Evolutionary conservation across 2,113 vertebrate species (phyloP), one percentile per base, ranked within the genome.

Genomic region (Stegastes partitus): DNA sequence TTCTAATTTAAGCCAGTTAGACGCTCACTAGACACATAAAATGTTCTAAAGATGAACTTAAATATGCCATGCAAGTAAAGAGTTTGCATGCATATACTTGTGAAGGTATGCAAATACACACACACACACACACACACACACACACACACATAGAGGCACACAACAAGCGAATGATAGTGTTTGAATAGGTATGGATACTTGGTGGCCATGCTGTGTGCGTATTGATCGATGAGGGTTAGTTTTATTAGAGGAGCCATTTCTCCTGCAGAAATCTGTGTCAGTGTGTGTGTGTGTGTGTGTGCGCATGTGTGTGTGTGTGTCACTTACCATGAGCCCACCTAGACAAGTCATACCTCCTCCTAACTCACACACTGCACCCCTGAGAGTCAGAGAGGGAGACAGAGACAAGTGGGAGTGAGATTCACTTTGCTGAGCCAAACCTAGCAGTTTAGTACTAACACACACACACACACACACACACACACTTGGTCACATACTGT

Each of bases 331-430:
- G 78, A 94, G 89, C 19, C 93, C 93, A n/a, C 90, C 89, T 22
- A 94, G 90, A 69, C 93, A 92, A 59, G 92, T 94, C 93, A 94
- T 94, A 23, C 93, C 93, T 85, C 93, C 93, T 77, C 92, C 93
- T 70, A 94, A 81, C 90, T 94, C 93, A 58, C 93, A 94, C 83
- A 94, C 91, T 44, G 91, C 84, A 71, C 92, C 93, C 83, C 93
- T 94, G 82, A 65, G 66, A 89, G 67, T 80, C 51, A 80, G 68
- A 74, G 74, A 74, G 67, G 47, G 68, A 81, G 55, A 71, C 56
- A 69, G 49, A 76, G 26, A 54, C 51, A 28, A 87, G 68, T 51
- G 58, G 51, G 66, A 75, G 73, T 81, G 63, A 90, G 77, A 87
- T 85, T 91, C 77, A 81, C 69, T 64, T 87, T 75, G 55, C 83